These are phyloP conservation scores for Leuciscus waleckii DNA, from an alignment of 2,797 vertebrate species.

Conservation along the genomic window DNA sequence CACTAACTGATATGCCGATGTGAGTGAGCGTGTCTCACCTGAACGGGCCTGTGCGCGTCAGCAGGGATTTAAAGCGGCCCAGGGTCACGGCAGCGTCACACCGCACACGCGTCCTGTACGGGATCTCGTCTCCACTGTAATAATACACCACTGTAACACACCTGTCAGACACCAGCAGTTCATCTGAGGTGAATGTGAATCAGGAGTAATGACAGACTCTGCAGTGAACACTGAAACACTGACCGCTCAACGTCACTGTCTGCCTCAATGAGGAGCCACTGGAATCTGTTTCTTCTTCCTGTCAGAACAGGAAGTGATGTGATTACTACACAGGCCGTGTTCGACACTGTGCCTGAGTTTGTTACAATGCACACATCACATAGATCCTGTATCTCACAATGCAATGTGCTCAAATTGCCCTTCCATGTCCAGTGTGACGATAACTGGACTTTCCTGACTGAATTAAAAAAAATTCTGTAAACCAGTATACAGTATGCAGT, in stretches of 20 bases:
- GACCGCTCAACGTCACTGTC: neutral
- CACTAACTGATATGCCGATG: too few species aligned
- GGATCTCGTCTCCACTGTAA: constrained; percentile 95
- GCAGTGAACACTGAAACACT: neutral
- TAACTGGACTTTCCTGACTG: too few species aligned
- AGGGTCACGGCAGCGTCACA: constrained; percentile 88
- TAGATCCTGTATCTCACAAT: neutral
- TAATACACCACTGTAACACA: constrained; percentile 91
- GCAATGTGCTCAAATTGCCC: too few species aligned
- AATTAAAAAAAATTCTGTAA: too few species aligned
- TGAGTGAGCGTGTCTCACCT: constrained; percentile 76
- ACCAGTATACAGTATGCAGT: neutral
- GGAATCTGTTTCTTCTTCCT: neutral
- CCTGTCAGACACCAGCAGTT: constrained; percentile 61
- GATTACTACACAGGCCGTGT: neutral
- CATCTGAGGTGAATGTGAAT: constrained; percentile 64
- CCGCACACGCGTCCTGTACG: constrained; percentile 92
- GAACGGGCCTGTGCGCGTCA: constrained; percentile 97
- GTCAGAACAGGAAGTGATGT: neutral
- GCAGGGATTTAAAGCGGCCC: constrained; percentile 96
- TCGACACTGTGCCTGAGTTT: too few species aligned
- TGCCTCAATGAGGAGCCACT: neutral
- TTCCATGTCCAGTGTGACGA: too few species aligned
- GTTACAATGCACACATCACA: too few species aligned
- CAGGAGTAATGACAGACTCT: neutral